Base-by-base conservation (phyloP, 1,140 invertebrate species). In the Stegodyphus mimosarum region DNA sequence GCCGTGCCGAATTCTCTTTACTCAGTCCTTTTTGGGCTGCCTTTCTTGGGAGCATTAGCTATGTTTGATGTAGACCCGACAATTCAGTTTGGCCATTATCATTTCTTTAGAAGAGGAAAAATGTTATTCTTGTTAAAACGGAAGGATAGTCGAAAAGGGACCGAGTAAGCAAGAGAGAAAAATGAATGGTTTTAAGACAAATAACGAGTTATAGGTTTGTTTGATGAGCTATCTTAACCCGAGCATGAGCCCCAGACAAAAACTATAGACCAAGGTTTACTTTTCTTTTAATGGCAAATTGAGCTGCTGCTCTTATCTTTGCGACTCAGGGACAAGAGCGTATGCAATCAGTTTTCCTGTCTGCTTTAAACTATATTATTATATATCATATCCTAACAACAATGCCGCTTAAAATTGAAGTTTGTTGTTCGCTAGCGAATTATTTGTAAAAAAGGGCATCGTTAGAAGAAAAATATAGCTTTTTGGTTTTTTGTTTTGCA, bases 71-170 rank as follows among this genome's bases (percentile, higher is more conserved):
- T 81, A 48, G 52, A 33, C 5, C 78, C 63, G 53, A 63, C 78
- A 72, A 63, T 81, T 78, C 78, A n/a, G 49, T 72, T 72, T 72
- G 53, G n/a, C 78, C 77, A 79, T 79, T 79, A 81, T 72, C 78
- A 64, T 72, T 48, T 6, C 18, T 48, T n/a, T 60, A 72, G 53
- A 13, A 53, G 15, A 77, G 49, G 11, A 71, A 63, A 13, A 81
- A 72, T 10, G 72, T 48, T 49, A 60, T 60, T 60, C 55, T 33
- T 33, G 33, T 33, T 33, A 33, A 33, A 33, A 33, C 33, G 33
- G 33, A 33, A 33, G 33, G 33, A 33, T 33, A 74, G 18, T 15
- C 18, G 17, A 74, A 9, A 55, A 74, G 33, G 72, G 55, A 69
- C 17, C 9, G 52, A 76, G 17, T 13, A 76, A 50, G 49, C 1